A percentile compares a stretch with the other conserved stretches of the same genome.
phyloP scores from a whole-genome alignment of 2,113 vertebrate species.

The Phalacrocorax pelagicus region DNA sequence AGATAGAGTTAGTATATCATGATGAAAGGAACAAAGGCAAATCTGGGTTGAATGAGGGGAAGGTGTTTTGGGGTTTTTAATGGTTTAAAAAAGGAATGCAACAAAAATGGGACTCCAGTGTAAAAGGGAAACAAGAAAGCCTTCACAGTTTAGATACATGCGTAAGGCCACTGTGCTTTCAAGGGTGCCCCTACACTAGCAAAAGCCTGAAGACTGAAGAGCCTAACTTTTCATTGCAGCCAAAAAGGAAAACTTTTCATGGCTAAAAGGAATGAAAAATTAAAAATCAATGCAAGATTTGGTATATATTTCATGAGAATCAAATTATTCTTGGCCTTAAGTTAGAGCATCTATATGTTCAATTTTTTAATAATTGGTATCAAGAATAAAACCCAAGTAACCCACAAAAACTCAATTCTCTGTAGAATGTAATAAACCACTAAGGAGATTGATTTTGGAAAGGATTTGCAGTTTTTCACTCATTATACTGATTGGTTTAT shows the following conservation, averaged over 20 bases:
- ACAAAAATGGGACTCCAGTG: neutral
- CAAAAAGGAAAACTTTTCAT: neutral
- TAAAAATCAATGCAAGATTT: neutral
- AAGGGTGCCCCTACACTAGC: neutral
- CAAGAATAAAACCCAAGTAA: constrained; percentile 1
- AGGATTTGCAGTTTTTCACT: constrained; percentile 12
- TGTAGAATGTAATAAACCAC: neutral
- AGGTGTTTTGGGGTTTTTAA: neutral
- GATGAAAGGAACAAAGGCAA: constrained; percentile 24
- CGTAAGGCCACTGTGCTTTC: neutral
- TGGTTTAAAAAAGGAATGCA: neutral
- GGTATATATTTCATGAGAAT: neutral
- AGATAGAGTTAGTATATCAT: neutral
- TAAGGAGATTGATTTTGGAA: constrained; percentile 7
- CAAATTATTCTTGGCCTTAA: neutral
- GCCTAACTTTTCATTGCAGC: neutral
- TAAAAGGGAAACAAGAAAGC: neutral
- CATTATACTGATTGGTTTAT: constrained; percentile 3
- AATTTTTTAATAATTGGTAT: neutral
- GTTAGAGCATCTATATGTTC: neutral
- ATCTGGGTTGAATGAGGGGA: neutral
- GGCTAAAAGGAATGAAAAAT: neutral
- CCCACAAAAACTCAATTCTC: neutral
- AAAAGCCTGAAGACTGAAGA: neutral
- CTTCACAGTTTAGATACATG: neutral